Percentiles rank a stretch among this genome's conserved stretches.
Evolutionary conservation across 1,140 invertebrate genomes (phyloP).

Genomic region (Cyrtorhinus lividipennis): DNA sequence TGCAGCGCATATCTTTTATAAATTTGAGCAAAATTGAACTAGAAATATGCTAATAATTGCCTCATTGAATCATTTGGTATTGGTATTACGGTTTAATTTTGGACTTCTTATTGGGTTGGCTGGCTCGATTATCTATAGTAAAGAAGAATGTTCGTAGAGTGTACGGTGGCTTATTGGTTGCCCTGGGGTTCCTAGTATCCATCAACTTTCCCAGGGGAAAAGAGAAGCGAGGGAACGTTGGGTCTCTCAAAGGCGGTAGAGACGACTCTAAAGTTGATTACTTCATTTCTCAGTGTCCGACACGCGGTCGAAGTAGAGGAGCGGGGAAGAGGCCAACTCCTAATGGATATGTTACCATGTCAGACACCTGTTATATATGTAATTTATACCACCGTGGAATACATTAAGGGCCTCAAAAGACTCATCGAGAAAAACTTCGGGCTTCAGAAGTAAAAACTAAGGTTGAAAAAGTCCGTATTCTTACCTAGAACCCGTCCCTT

Average conservation of each 20-base stretch:
- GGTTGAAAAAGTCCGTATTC: neutral
- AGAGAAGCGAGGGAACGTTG: neutral
- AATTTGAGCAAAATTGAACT: too few relatives aligned
- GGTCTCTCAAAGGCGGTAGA: neutral
- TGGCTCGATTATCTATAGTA: too few relatives aligned
- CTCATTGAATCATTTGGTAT: too few relatives aligned
- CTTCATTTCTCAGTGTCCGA: conserved; percentile 13
- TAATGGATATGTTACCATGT: conserved; percentile 12
- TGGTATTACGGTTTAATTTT: too few relatives aligned
- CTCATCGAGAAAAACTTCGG: neutral
- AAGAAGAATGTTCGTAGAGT: too few relatives aligned
- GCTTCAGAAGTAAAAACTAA: neutral
- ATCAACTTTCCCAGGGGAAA: neutral
- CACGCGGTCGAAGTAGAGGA: neutral
- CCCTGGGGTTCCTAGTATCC: neutral
- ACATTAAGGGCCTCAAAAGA: neutral
- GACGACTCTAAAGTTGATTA: conserved; percentile 8
- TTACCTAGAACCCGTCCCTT: neutral
- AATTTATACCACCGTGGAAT: conserved; percentile 10
- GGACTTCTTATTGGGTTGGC: too few relatives aligned
- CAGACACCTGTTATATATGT: conserved; percentile 12
- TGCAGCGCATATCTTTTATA: too few relatives aligned
- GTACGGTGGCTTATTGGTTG: neutral
- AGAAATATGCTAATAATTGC: too few relatives aligned
- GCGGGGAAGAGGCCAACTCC: neutral